A percentile compares a stretch with the other conserved stretches of the same genome.
Conservation (phyloP, 2,888 invertebrate genomes). For the Oligia latruncula region DNA sequence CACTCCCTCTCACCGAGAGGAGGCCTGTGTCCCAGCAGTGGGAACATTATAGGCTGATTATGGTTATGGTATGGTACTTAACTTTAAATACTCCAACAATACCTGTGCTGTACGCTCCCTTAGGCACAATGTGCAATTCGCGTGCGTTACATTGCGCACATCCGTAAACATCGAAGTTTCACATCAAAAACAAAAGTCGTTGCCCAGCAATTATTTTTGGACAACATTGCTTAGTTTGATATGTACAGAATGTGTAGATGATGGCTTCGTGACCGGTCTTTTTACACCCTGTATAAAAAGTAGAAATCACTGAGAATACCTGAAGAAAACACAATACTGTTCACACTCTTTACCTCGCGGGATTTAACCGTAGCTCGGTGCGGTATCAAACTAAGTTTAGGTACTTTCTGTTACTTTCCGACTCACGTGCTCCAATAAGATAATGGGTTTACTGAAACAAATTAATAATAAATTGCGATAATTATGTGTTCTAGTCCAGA, state of each 20-base stretch:
- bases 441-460: slow-evolving; percentile 19
- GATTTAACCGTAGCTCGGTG: slow-evolving; percentile 19
- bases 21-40: too few relatives aligned
- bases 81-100: neutral
- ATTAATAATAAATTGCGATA: slow-evolving; percentile 27
- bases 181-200: neutral
- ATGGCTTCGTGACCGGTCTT: too few relatives aligned
- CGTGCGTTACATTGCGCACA: neutral
- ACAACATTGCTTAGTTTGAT: neutral
- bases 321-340: slow-evolving; percentile 4
- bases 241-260: neutral
- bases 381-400: slow-evolving; percentile 38
- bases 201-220: neutral
- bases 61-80: too few relatives aligned
- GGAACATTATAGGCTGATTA: too few relatives aligned
- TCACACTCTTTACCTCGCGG: slow-evolving; percentile 8
- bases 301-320: slow-evolving; percentile 1
- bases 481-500: slow-evolving; percentile 23
- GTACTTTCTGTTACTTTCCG: slow-evolving; percentile 16
- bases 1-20: too few relatives aligned
- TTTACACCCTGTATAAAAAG: neutral
- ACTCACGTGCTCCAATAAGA: slow-evolving; percentile 24
- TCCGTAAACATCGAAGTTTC: neutral
- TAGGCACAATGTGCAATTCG: neutral
- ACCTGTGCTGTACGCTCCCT: neutral